Percentiles rank a stretch among this genome's conserved stretches.
Evolutionary conservation across 2,797 vertebrate species (phyloP).

Genomic region (Rhadinocentrus ornatus): DNA sequence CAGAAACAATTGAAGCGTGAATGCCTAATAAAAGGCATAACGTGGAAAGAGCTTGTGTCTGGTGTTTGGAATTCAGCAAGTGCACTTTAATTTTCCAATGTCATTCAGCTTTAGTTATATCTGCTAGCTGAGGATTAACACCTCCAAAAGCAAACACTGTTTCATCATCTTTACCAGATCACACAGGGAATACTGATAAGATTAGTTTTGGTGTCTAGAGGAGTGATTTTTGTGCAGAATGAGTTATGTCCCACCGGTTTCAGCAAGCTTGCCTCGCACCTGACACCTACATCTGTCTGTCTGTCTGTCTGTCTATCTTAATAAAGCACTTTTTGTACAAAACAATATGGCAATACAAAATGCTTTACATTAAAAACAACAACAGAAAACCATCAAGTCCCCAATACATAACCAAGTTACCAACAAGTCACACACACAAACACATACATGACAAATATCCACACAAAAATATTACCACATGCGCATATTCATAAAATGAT

Average conservation of each 20-base stretch:
- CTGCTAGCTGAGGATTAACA: conserved; percentile 72
- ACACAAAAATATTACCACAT: too few relatives aligned
- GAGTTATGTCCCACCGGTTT: conserved; percentile 14
- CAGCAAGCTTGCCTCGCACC: conserved; percentile 9
- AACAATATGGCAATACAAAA: too few relatives aligned
- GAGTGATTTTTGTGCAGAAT: conserved; percentile 11
- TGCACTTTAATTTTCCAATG: conserved; percentile 63
- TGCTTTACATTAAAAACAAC: too few relatives aligned
- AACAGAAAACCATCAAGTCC: too few relatives aligned
- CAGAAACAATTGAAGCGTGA: conserved; percentile 26
- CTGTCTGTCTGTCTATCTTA: too few relatives aligned
- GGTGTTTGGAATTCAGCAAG: conserved; percentile 56
- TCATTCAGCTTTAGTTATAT: conserved; percentile 68
- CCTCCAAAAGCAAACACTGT: conserved; percentile 69
- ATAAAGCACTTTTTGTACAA: too few relatives aligned
- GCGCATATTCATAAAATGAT: too few relatives aligned
- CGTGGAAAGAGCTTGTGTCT: conserved; percentile 46
- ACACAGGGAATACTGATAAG: conserved; percentile 59
- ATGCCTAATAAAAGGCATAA: conserved; percentile 39
- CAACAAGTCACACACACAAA: too few relatives aligned
- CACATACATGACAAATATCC: too few relatives aligned
- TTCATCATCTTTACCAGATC: conserved; percentile 65
- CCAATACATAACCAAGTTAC: too few relatives aligned
- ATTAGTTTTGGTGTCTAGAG: conserved; percentile 29
- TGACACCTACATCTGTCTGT: conserved; percentile 13